Base-by-base conservation (phyloP, 2,888 invertebrate genomes). In the Oxycera nigricornis region DNA sequence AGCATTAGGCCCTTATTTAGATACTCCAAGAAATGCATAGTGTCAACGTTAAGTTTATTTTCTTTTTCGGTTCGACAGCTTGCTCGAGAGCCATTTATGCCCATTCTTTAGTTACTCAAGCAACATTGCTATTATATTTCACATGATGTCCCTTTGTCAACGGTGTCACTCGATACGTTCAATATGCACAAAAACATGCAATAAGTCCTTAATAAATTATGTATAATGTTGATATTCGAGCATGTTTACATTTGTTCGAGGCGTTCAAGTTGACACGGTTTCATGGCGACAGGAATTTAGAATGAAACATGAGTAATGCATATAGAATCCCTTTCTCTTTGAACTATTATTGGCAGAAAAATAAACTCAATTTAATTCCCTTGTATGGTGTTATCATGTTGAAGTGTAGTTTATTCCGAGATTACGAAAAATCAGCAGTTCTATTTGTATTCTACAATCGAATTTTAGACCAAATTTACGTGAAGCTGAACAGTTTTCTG, bases 181-280 rank as follows among this genome's bases (percentile, higher is more conserved):
- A 30, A 62, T 31, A 46, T 50, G 50, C 9, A 11, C 46, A 31
- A 50, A 26, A 30, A 50, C 52, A 65, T 50, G 39, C 75, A 59
- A 73, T 75, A 73, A 65, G 73, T 74, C 65, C 65, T 72, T 67
- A 72, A 72, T 74, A 74, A 73, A 75, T 75, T 72, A 72, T 73
- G 55, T 67, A 31, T 61, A 28, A 22, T 68, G 68, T 68, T 68
- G 46, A 55, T 31, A 52, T 70, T 70, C 22, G 52, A 52, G 9
- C 30, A 30, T 70, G 70, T 70, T 70, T 70, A 70, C 70, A 55
- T 70, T 70, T 31, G 55, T 17, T 70, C 31, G 17, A 35, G 70
- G 70, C 41, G 70, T 70, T 70, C 52, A 55, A 28, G 70, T 55
- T 70, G 55, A 41, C 46, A 68, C 28, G 50, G 7, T 30, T 41